Evolutionary conservation across 2,113 vertebrate genomes (phyloP).

Genomic region (Marmota flaviventris): DNA sequence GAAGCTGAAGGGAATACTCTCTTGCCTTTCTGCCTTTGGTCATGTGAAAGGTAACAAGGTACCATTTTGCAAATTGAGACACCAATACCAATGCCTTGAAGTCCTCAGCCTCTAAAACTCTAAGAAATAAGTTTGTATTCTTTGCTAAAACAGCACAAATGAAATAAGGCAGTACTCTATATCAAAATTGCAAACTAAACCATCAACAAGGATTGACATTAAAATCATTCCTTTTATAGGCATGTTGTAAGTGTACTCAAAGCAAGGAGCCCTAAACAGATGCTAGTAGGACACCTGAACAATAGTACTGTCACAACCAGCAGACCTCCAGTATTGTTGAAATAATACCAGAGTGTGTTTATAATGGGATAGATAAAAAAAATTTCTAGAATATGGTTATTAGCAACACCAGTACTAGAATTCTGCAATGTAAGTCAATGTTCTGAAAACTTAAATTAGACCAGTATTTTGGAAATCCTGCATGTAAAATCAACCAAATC

Average conservation of each 20-base stretch:
- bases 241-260: neutral
- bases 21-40: neutral
- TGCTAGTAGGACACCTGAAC: neutral
- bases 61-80: neutral
- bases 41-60: neutral
- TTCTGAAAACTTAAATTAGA: neutral
- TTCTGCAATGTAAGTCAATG: neutral
- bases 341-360: neutral
- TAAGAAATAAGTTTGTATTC: neutral
- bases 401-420: neutral
- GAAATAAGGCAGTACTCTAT: neutral
- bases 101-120: neutral
- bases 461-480: neutral
- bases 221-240: neutral
- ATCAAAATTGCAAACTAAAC: conserved; percentile 1
- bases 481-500: neutral
- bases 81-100: rapidly evolving
- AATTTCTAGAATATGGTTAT: neutral
- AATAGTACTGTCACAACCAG: neutral
- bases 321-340: neutral
- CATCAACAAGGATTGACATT: neutral
- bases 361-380: neutral
- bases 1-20: too few species aligned
- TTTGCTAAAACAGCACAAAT: neutral
- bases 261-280: neutral